Conservation (phyloP, 2,113 vertebrate genomes). For the Misgurnus mizolepis region DNA sequence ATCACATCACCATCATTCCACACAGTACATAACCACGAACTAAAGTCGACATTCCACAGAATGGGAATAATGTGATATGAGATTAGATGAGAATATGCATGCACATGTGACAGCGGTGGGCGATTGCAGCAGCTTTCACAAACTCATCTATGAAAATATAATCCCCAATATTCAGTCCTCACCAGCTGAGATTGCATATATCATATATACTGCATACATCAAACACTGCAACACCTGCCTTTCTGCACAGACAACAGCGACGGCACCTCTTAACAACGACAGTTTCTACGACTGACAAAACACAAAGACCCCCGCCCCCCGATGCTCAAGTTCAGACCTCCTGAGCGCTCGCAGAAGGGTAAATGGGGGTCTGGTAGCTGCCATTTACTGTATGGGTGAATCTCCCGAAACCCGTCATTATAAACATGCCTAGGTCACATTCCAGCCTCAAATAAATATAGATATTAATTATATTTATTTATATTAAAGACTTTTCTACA, state of each 20-base stretch:
- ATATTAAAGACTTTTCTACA: too few species aligned
- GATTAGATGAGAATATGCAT: slow-evolving; percentile 49
- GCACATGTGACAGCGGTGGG: slow-evolving; percentile 24
- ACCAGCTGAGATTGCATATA: slow-evolving; percentile 49
- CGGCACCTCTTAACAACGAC: slow-evolving; percentile 45
- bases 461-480: neutral
- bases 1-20: slow-evolving; percentile 42
- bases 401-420: neutral
- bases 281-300: slow-evolving; percentile 44
- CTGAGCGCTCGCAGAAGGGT: slow-evolving; percentile 17
- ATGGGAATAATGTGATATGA: slow-evolving; percentile 19
- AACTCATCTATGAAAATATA: slow-evolving; percentile 43
- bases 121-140: slow-evolving; percentile 34
- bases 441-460: neutral
- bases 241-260: slow-evolving; percentile 43
- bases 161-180: slow-evolving; percentile 16
- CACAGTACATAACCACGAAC: slow-evolving; percentile 39
- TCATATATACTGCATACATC: slow-evolving; percentile 50
- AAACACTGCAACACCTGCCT: slow-evolving; percentile 43
- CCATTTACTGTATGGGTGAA: slow-evolving; percentile 22
- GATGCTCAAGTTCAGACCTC: slow-evolving; percentile 15
- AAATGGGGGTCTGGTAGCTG: slow-evolving; percentile 37
- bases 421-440: neutral
- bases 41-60: slow-evolving; percentile 34
- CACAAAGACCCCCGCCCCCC: slow-evolving; percentile 28